These are phyloP conservation scores for Phragmatobia fuliginosa DNA, from an alignment of 2,888 invertebrate species.

Conservation along the genomic window DNA sequence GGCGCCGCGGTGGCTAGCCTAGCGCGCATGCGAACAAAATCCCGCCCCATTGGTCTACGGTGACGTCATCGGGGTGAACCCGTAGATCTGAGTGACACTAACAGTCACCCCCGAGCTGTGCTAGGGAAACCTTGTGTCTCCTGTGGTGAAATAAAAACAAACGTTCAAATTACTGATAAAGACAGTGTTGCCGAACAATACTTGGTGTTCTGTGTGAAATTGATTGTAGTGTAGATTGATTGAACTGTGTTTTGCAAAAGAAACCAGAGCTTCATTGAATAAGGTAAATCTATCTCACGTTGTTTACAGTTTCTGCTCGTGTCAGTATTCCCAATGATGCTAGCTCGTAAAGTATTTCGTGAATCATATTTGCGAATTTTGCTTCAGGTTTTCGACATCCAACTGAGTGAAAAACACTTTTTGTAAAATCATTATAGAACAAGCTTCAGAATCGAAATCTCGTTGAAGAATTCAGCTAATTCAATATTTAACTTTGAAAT, in stretches of 20 bases:
- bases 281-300: constrained; percentile 61
- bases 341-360: constrained; percentile 64
- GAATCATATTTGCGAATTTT: constrained; percentile 45
- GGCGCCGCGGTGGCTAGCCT: constrained; percentile 82
- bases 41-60: constrained; percentile 83
- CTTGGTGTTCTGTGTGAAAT: constrained; percentile 60
- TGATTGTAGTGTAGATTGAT: constrained; percentile 41
- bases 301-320: constrained; percentile 72
- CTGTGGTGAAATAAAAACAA: constrained; percentile 72
- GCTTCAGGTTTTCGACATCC: constrained; percentile 23
- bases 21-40: constrained; percentile 77
- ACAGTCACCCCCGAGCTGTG: constrained; percentile 82
- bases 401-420: constrained; percentile 24
- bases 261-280: constrained; percentile 34
- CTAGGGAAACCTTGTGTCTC: constrained; percentile 70
- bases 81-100: constrained; percentile 80
- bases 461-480: not conserved
- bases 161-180: constrained; percentile 61
- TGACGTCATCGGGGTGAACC: constrained; percentile 86
- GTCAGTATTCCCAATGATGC: constrained; percentile 69
- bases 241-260: constrained; percentile 21
- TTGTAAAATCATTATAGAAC: too few relatives aligned
- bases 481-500: not conserved
- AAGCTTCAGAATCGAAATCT: too few relatives aligned
- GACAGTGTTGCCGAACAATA: constrained; percentile 56